Conservation (phyloP, 2,888 invertebrate genomes). For the Altica lythri region DNA sequence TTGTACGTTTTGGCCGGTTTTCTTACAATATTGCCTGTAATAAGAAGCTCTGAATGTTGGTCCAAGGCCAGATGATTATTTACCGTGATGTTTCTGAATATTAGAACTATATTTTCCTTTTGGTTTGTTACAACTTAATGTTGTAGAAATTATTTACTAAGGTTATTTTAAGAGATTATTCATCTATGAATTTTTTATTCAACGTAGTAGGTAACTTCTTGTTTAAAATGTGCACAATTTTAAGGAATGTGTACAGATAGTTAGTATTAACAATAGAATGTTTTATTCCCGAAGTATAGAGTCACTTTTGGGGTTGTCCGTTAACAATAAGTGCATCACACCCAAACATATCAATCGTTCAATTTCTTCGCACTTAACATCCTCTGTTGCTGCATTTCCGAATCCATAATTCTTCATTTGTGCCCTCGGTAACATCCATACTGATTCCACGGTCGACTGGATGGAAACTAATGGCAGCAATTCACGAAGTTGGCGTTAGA, state of each 20-base stretch:
- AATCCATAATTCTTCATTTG: slow-evolving; percentile 57
- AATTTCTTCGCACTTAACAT: slow-evolving; percentile 50
- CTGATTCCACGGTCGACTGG: slow-evolving; percentile 48
- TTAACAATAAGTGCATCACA: slow-evolving; percentile 30
- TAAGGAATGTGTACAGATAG: too few relatives aligned
- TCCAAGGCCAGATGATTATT: slow-evolving; percentile 26
- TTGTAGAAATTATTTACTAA: neutral
- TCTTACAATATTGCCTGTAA: slow-evolving; percentile 29
- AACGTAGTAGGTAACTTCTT: too few relatives aligned
- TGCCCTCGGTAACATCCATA: slow-evolving; percentile 46
- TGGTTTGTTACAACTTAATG: neutral
- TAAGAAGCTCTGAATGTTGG: slow-evolving; percentile 22
- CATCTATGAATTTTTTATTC: too few relatives aligned
- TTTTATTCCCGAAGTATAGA: too few relatives aligned
- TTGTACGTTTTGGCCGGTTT: slow-evolving; percentile 16
- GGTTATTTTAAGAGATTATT: too few relatives aligned
- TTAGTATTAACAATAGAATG: too few relatives aligned
- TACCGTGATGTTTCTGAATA: slow-evolving; percentile 6
- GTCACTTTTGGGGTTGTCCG: too few relatives aligned
- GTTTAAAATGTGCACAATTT: too few relatives aligned
- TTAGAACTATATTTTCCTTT: neutral
- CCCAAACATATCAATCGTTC: slow-evolving; percentile 39
- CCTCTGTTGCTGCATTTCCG: slow-evolving; percentile 50
- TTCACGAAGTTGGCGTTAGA: slow-evolving; percentile 51
- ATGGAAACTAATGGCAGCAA: slow-evolving; percentile 57